These are phyloP conservation scores for Polypedilum pembai DNA, from an alignment of 1,140 invertebrate genomes.

Conservation along the genomic window DNA sequence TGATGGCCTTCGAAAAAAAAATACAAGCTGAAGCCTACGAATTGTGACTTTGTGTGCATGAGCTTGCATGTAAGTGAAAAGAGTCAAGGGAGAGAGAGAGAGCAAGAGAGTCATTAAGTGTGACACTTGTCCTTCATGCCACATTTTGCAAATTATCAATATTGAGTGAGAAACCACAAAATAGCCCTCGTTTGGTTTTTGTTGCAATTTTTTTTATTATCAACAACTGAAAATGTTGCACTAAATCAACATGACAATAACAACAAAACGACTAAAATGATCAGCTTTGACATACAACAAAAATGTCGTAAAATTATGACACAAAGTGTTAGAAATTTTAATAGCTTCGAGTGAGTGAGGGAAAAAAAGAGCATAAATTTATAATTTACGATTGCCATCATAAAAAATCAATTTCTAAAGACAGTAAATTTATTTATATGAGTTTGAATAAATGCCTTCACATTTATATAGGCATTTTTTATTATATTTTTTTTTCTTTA, in stretches of 20 bases:
- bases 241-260: slow-evolving; percentile 10
- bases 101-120: slow-evolving; percentile 1
- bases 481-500: too few relatives aligned
- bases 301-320: background rate
- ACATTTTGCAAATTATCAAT: background rate
- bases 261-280: too few relatives aligned
- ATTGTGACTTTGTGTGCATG: too few relatives aligned
- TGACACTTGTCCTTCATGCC: slow-evolving; percentile 16
- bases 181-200: background rate
- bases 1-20: background rate
- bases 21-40: too few relatives aligned
- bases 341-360: background rate
- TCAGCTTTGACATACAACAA: background rate
- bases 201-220: background rate
- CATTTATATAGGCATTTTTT: too few relatives aligned
- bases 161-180: background rate
- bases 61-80: background rate
- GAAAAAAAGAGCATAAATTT: background rate
- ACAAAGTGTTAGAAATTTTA: slow-evolving; percentile 1
- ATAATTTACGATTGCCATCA: background rate
- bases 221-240: background rate
- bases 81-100: background rate
- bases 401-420: background rate
- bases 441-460: too few relatives aligned
- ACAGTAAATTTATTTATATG: background rate